Base-by-base conservation (phyloP, 2,113 vertebrate species). In the Polyodon spathula region DNA sequence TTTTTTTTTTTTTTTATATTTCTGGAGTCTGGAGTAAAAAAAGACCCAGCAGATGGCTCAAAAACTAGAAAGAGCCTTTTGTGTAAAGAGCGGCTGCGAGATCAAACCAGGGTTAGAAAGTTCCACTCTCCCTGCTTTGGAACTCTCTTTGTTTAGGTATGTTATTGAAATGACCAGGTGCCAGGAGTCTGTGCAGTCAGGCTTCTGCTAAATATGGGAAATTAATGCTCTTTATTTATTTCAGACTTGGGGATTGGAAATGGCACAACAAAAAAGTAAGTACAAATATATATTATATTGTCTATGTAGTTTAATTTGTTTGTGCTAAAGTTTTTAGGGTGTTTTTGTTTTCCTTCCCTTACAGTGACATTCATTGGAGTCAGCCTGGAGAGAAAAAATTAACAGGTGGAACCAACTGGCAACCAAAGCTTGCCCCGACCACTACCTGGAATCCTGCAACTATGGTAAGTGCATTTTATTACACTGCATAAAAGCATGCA, bases 261-360 rank as follows among this genome's bases (percentile, higher is more conserved):
- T 60, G 95, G 95, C 82, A 96, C 94, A 39, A 82, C 91, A 73
- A 98, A 97, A 78, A 97, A 98, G 95, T 98, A 77, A 93, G 93
- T n/a, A 38, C 38, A 43, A 40, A 58, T 40, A 17, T 41, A 37
- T 12, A 15, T 15, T 50, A 12, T 55, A 7, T n/a, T n/a, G n/a
- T n/a, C n/a, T n/a, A n/a, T n/a, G n/a, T n/a, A n/a, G n/a, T n/a
- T n/a, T n/a, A n/a, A n/a, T n/a, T n/a, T n/a, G n/a, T n/a, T n/a
- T n/a, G n/a, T n/a, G n/a, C n/a, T n/a, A n/a, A 50, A 4, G 5
- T 57, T 52, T 51, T 17, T 6, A 17, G 9, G 8, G 7, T 7
- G 37, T 48, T 6, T 10, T 10, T 10, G 11, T 11, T 54, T 10
- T 4, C 43, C 46, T 63, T 55, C 43, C 43, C 8, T 58, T 71